Conservation (phyloP, 2,888 invertebrate species). For the Pristionchus entomophagus region DNA sequence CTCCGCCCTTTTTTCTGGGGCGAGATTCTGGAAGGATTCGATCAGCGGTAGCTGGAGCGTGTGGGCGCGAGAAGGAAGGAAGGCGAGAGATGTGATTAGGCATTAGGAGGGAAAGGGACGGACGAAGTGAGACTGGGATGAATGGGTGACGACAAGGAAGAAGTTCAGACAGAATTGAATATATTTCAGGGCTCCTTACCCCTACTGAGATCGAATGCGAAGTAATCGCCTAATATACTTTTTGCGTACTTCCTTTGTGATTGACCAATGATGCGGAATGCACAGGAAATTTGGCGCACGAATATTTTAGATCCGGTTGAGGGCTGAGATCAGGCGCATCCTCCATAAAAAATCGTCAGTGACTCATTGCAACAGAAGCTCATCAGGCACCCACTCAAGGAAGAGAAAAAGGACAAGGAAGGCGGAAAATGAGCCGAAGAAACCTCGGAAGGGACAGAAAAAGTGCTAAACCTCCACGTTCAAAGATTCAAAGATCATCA, state of each 20-base stretch:
- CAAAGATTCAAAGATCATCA: background rate
- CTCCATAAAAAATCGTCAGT: background rate
- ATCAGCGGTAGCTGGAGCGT: background rate
- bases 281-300: too few relatives aligned
- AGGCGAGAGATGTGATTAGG: conserved; percentile 20
- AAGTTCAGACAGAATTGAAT: background rate
- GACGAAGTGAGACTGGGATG: background rate
- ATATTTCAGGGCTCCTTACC: background rate
- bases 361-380: background rate
- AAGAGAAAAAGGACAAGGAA: background rate
- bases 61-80: background rate
- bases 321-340: background rate
- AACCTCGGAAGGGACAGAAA: background rate
- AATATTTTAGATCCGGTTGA: too few relatives aligned
- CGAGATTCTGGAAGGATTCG: conserved; percentile 11
- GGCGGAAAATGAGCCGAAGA: background rate
- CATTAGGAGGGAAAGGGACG: background rate
- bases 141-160: background rate
- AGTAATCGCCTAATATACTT: too few relatives aligned
- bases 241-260: too few relatives aligned
- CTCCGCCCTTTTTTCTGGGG: conserved; percentile 14
- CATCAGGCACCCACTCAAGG: background rate
- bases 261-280: too few relatives aligned
- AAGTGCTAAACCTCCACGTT: background rate
- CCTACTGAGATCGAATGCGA: too few relatives aligned